These are phyloP conservation scores for Metopia argyrocephala DNA, from an alignment of 2,888 invertebrate species.

Conservation along the genomic window DNA sequence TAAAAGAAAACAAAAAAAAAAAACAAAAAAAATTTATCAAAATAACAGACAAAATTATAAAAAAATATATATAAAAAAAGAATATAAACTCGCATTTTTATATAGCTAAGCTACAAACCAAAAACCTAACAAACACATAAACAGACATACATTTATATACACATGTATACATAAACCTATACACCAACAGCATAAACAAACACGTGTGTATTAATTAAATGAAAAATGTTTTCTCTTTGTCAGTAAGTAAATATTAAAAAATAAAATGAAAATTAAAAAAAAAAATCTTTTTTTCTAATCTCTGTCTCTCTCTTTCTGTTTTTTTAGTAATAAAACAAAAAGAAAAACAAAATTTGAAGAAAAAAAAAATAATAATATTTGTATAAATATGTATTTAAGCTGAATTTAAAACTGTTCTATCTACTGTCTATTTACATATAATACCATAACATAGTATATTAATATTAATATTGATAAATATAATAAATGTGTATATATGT, in stretches of 20 bases:
- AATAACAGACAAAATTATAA: too few species aligned
- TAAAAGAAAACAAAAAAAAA: conserved; percentile 1
- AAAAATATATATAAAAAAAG: too few species aligned
- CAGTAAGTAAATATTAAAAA: background rate
- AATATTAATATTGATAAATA: too few species aligned
- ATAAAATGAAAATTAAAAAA: conserved; percentile 2
- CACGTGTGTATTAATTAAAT: too few species aligned
- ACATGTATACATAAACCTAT: background rate
- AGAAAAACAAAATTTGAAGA: conserved; percentile 1
- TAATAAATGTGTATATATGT: too few species aligned
- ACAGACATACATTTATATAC: background rate
- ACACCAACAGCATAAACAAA: conserved; percentile 7
- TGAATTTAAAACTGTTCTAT: conserved; percentile 14
- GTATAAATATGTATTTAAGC: conserved; percentile 15
- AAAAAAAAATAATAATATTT: background rate
- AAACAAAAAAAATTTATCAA: too few species aligned
- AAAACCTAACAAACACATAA: background rate
- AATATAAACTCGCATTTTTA: too few species aligned
- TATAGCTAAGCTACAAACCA: too few species aligned
- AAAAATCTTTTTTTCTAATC: conserved; percentile 11
- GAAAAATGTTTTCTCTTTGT: conserved; percentile 4
- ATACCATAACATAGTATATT: too few species aligned
- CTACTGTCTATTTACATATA: conserved; percentile 1
- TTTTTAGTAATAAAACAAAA: conserved; percentile 14
- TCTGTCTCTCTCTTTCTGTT: conserved; percentile 28